phyloP scores from a whole-genome alignment of 2,797 vertebrate species.

The Pogoniulus pusillus region DNA sequence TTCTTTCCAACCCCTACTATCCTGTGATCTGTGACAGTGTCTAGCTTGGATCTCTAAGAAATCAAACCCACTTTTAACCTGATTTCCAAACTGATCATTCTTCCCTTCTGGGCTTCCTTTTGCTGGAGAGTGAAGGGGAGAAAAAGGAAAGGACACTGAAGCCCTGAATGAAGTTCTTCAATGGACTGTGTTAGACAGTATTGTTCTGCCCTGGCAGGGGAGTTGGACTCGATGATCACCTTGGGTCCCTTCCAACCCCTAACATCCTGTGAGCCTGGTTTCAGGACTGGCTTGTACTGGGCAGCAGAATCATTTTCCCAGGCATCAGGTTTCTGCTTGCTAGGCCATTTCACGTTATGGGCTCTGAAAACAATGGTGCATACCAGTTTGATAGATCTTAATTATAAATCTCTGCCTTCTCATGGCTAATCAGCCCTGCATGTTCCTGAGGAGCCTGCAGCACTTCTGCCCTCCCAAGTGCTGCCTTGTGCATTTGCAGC shows the following conservation, averaged over 20 bases:
- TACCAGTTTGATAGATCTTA: neutral
- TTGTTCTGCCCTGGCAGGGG: too few species aligned
- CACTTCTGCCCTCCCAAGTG: neutral
- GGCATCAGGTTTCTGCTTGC: neutral
- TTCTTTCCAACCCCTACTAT: too few species aligned
- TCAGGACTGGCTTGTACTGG: neutral
- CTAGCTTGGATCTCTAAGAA: neutral
- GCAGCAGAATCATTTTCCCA: neutral
- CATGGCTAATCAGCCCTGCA: neutral
- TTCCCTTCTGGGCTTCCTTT: neutral
- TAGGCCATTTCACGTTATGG: neutral
- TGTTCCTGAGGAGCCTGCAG: neutral
- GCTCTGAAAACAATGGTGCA: neutral
- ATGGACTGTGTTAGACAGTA: too few species aligned
- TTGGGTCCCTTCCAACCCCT: too few species aligned
- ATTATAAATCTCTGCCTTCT: slow-evolving; percentile 40
- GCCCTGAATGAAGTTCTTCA: neutral
- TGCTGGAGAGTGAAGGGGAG: neutral
- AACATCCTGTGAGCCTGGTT: too few species aligned
- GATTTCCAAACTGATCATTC: neutral
- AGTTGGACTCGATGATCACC: too few species aligned
- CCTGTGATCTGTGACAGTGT: too few species aligned
- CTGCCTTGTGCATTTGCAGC: neutral
- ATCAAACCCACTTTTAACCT: neutral
- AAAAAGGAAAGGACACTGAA: too few species aligned